Evolutionary conservation across 2,888 invertebrate genomes (phyloP).

Genomic region (Cerastoderma edule): DNA sequence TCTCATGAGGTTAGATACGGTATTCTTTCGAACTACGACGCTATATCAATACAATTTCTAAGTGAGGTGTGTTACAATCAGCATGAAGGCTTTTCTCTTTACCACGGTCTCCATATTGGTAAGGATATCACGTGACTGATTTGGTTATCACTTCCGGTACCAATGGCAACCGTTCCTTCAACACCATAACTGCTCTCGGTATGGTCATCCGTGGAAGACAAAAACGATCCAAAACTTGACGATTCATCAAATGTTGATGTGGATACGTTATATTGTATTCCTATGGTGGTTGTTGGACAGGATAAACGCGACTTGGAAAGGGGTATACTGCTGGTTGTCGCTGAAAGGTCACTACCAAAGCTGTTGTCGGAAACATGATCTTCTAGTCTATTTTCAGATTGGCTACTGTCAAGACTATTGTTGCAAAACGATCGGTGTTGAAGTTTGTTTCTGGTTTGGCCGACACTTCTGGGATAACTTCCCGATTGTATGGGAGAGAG

Average conservation of each 20-base stretch:
- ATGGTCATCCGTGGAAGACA: background rate
- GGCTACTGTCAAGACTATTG: no score
- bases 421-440: no score
- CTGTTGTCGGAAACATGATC: no score
- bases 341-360: no score
- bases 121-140: slow-evolving; percentile 11
- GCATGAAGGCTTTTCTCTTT: no score
- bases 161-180: background rate
- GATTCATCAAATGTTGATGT: background rate
- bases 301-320: background rate
- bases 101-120: slow-evolving; percentile 8
- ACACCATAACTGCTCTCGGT: background rate
- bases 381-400: no score
- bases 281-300: background rate
- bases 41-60: background rate
- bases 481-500: background rate
- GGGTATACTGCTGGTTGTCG: no score
- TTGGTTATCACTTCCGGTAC: slow-evolving; percentile 16
- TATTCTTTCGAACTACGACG: background rate
- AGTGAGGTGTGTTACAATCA: background rate
- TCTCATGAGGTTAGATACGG: background rate
- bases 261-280: background rate
- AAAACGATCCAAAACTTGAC: background rate
- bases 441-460: background rate
- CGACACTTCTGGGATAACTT: background rate